phyloP scores from a whole-genome alignment of 2,797 vertebrate genomes.

The Sardinella longiceps region DNA sequence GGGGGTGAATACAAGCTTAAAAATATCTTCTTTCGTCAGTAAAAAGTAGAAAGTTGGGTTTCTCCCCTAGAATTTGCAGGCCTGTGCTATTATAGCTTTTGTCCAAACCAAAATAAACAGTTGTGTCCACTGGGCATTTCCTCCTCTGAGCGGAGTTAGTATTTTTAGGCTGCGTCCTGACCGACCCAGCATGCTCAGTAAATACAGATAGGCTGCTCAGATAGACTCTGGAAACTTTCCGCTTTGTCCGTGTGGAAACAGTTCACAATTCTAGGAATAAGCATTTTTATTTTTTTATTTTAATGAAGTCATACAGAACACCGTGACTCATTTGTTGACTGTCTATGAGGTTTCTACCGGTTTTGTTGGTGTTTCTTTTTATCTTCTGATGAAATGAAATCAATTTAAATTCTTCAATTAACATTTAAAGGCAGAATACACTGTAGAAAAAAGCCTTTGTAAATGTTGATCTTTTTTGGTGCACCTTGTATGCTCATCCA shows the following conservation, averaged over 20 bases:
- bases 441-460: too few species aligned
- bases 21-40: not conserved
- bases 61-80: not conserved
- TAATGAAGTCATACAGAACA: not conserved
- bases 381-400: not conserved
- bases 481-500: too few species aligned
- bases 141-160: constrained; percentile 48
- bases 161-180: constrained; percentile 55
- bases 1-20: not conserved
- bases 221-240: constrained; percentile 17
- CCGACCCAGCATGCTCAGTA: constrained; percentile 20
- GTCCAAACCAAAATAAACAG: constrained; percentile 36
- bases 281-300: not conserved
- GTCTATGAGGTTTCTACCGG: not conserved
- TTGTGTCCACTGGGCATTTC: constrained; percentile 48
- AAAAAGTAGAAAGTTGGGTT: not conserved
- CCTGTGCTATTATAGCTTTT: constrained; percentile 15
- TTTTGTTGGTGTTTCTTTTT: not conserved
- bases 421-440: too few species aligned
- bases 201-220: constrained; percentile 36
- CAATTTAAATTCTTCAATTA: not conserved
- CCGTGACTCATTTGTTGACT: not conserved
- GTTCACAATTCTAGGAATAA: constrained; percentile 11
- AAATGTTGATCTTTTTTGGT: too few species aligned
- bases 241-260: not conserved